Evolutionary conservation across 2,113 vertebrate species (phyloP).

Genomic region (Gnathonemus longibarbis): DNA sequence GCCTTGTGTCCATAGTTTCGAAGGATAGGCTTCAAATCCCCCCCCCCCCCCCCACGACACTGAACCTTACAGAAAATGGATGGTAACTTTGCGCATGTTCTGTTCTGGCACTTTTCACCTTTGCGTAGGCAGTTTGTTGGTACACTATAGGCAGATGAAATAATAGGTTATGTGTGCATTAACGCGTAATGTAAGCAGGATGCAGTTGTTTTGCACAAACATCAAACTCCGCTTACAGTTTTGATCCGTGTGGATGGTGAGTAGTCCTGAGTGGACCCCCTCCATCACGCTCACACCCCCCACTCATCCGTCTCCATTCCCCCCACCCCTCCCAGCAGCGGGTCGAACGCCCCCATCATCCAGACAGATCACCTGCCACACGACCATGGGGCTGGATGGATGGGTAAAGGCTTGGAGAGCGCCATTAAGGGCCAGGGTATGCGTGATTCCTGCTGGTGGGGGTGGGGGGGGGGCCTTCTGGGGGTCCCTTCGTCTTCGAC

Average conservation of each 20-base stretch:
- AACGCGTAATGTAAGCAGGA: neutral
- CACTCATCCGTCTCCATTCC: neutral
- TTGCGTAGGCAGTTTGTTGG: neutral
- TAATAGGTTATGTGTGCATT: neutral
- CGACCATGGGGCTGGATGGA: neutral
- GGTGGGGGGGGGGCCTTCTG: neutral
- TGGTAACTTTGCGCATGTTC: neutral
- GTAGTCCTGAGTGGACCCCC: neutral
- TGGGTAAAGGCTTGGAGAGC: neutral
- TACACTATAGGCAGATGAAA: neutral
- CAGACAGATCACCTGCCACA: slow-evolving; percentile 5
- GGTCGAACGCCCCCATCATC: neutral
- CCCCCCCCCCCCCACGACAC: too few species aligned
- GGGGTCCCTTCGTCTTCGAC: neutral
- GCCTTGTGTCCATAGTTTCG: neutral
- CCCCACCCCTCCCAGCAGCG: neutral
- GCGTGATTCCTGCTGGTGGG: neutral
- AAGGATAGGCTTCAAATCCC: neutral
- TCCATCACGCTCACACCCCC: neutral
- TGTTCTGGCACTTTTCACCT: neutral
- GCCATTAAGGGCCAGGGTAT: neutral
- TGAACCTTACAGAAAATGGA: neutral
- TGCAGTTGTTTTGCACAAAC: neutral
- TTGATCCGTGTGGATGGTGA: neutral
- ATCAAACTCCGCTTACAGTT: neutral